Base-by-base conservation (phyloP, 30 jellyfish, hydroid and myxozoan species). In the Turritopsis dohrnii region DNA sequence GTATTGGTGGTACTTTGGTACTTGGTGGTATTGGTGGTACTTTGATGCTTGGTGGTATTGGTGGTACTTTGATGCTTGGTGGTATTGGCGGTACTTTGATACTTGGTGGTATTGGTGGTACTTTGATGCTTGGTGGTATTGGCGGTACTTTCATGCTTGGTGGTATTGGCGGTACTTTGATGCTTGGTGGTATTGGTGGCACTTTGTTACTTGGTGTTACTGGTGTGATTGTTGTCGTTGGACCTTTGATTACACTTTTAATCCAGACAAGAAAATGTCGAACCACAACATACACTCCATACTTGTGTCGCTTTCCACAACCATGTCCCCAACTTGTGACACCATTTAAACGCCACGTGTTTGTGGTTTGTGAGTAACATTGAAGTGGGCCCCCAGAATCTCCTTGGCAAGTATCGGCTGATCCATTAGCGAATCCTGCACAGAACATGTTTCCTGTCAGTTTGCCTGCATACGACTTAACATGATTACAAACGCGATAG, bases 311-410 rank as follows among this genome's bases (percentile, higher is more conserved):
- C 31, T 90, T 83, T 25, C 97, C 97, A 79, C 97, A 91, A 16
- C 97, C 97, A 17, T 89, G 76, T 13, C 97, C 97, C 97, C 97
- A 91, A 75, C 97, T 91, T 29, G 94, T 87, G 20, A 91, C 89
- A 21, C 97, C 97, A 83, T 91, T 72, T 41, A 91, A 71, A 9
- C 85, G 88, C 95, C 95, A 91, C 83, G 83, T 89, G 18, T 87
- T 76, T 30, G 89, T 83, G 76, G 75, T 84, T 21, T 53, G 69
- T 26, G 71, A 81, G 53, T 89, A 53, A 53, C 97, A 91, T 84
- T 91, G 97, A 75, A 91, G 72, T 18, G 97, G 97, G 65, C 97
- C 97, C 30, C 97, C 97, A 24, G 97, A 91, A 65, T 91, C 97
- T 7, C 97, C 97, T 71, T 27, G 28, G 1, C 88, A 81, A 28